Conservation (phyloP, 2,113 vertebrate species). For the Larimichthys polyactis region DNA sequence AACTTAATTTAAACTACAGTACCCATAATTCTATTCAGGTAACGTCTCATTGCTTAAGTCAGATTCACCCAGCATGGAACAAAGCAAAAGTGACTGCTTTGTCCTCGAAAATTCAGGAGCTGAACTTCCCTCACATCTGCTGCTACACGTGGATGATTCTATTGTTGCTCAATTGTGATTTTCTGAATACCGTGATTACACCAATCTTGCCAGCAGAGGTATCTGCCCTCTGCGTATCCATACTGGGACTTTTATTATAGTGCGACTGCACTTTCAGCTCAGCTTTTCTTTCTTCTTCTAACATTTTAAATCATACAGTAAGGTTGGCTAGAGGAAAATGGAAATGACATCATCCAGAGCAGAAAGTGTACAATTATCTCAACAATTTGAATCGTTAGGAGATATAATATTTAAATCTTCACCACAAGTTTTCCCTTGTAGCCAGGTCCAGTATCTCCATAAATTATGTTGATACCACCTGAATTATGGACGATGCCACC, state of each 20-base stretch:
- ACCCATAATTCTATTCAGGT: constrained; percentile 63
- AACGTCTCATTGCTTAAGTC: constrained; percentile 59
- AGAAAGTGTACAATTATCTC: constrained; percentile 20
- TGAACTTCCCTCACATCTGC: constrained; percentile 68
- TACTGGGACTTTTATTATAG: constrained; percentile 59
- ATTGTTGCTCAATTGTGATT: constrained; percentile 74
- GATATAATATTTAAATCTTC: not conserved
- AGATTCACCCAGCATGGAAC: constrained; percentile 51
- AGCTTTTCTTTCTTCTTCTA: constrained; percentile 34
- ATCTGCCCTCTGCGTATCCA: constrained; percentile 55
- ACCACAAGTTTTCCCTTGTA: not conserved
- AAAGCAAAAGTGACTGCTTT: constrained; percentile 71
- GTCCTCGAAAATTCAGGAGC: constrained; percentile 73
- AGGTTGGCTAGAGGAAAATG: constrained; percentile 36
- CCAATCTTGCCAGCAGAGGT: constrained; percentile 59
- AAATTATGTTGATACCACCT: not conserved
- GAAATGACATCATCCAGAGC: constrained; percentile 33
- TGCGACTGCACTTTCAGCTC: constrained; percentile 21
- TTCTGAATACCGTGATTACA: constrained; percentile 73
- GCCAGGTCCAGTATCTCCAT: not conserved
- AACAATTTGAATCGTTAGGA: constrained; percentile 25
- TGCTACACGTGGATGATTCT: constrained; percentile 70
- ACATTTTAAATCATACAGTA: constrained; percentile 41
- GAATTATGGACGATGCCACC: not conserved
- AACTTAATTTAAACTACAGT: constrained; percentile 48